Evolutionary conservation across 2,113 vertebrate genomes (phyloP).

Genomic region (Pachycephala philippinensis): DNA sequence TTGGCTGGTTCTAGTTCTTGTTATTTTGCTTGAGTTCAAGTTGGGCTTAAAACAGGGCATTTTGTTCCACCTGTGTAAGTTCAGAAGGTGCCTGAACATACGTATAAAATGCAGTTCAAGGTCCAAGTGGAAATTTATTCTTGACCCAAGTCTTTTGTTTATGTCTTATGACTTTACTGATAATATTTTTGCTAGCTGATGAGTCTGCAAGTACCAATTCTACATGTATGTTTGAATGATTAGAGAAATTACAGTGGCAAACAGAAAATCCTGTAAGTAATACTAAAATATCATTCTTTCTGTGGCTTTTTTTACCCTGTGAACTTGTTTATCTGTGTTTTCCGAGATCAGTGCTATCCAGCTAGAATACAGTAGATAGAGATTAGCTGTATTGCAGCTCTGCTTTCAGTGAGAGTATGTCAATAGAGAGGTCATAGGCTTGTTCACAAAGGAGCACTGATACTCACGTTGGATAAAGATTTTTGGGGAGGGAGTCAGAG

Average conservation of each 20-base stretch:
- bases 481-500: neutral
- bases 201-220: neutral
- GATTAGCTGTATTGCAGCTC: neutral
- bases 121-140: neutral
- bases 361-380: neutral
- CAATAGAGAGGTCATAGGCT: neutral
- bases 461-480: neutral
- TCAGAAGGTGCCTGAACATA: neutral
- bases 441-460: neutral
- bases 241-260: neutral
- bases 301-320: neutral
- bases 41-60: neutral
- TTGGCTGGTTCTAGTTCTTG: constrained; percentile 8
- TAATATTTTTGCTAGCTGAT: neutral
- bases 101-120: neutral
- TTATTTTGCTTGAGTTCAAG: neutral
- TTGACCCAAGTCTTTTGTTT: neutral
- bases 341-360: neutral
- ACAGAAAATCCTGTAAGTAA: neutral
- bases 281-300: neutral
- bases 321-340: neutral
- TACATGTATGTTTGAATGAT: neutral
- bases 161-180: neutral
- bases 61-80: neutral
- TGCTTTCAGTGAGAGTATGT: neutral